Base-by-base conservation (phyloP, 2,888 invertebrate species). In the Junonia oenone region DNA sequence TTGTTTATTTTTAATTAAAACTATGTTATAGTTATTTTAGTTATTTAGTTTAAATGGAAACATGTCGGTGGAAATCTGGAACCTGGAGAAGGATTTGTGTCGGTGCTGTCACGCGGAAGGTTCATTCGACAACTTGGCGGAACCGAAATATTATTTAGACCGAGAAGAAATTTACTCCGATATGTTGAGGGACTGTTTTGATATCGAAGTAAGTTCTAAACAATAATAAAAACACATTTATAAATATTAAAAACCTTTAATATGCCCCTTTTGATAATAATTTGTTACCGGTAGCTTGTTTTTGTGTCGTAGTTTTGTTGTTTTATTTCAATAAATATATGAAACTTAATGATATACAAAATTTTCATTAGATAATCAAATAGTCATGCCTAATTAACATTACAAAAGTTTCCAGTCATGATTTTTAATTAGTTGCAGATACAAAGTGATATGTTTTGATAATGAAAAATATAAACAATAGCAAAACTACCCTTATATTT, bases 21-120 rank as follows among this genome's bases (percentile, higher is more conserved):
- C 15, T 50, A 38, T n/a, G 38, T 38, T 17, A n/a, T 15, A 38
- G 26, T 40, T 26, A 38, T 29, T 40, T 40, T 2, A 26, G 19
- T 38, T 38, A 38, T 17, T n/a, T 33, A 33, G 38, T 15, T 14
- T 37, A 46, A 45, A n/a, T 38, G 9, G 33, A 48, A 48, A 71
- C 67, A 83, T 83, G 82, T 65, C 79, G 54, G 51, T 63, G n/a
- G 66, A 69, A 61, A 57, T 45, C 31, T 81, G 76, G 73, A 76
- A 73, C 59, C 46, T 82, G 13, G 82, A 81, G 43, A 76, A 73
- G 13, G 74, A 80, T 59, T 67, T 87, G 50, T 88, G 87, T 62
- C 75, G 87, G 6, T 87, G 87, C 62, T 88, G 87, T 69, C 83
- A 81, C 50, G 68, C 75, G 3, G 81, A 84, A 58, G 87, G 87